Base-by-base conservation (phyloP, 1,140 invertebrate genomes). In the Chionoecetes opilio region DNA sequence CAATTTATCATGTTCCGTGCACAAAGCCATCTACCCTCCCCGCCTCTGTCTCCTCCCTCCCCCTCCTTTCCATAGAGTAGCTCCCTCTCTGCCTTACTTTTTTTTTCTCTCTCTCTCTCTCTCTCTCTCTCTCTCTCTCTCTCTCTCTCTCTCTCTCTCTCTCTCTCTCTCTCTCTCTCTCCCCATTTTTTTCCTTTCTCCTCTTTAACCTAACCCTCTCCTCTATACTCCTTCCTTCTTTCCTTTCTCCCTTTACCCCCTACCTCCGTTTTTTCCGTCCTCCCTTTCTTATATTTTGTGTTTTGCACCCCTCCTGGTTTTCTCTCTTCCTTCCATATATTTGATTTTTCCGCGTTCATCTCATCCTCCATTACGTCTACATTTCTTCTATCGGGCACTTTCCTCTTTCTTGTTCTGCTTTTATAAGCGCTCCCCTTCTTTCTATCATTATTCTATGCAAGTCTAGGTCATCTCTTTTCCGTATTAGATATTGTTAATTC, bases 1-100 rank as follows among this genome's bases (percentile, higher is more conserved):
- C 88, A 90, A 90, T 90, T 90, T 63, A 53, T 90, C 88, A 90
- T 53, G 41, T 53, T 26, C 0, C 38, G n/a, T 2, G n/a, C 32
- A 53, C 41, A 90, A 90, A 53, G 53, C 88, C 32, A 6, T 31
- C 84, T 34, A 9, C 35, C 35, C 84, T 35, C 32, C 3, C 84
- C 21, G 0, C 84, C 84, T 26, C 32, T 32, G 11, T 3, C 9
- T 84, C 32, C 82, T 9, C 82, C 26, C 82, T 29, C 82, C 0
- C 82, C 32, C 9, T 1, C 46, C 46, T n/a, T n/a, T n/a, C n/a
- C n/a, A n/a, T n/a, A n/a, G n/a, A n/a, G n/a, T n/a, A n/a, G n/a
- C 84, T 35, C 84, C 84, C 84, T 11, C 29, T 6, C 32, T 34
- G 14, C 84, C 35, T 17, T 29, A 17, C 35, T 86, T 38, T 34